phyloP scores from a whole-genome alignment of 30 jellyfish, hydroid and myxozoan species.

The Nemopilema nomurai region DNA sequence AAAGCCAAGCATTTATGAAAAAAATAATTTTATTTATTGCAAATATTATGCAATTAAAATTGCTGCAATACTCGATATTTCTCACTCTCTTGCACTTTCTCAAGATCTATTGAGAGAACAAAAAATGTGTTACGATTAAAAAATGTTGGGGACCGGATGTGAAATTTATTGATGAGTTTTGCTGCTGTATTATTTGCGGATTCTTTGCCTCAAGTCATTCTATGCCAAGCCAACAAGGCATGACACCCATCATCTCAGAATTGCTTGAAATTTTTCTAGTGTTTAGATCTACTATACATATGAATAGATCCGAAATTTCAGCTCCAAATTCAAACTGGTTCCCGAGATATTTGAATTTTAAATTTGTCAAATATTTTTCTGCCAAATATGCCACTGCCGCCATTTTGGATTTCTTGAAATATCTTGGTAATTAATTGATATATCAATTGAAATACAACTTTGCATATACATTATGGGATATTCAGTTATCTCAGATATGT shows the following conservation, averaged over 20 bases:
- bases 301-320: neutral
- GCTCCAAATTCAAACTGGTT: neutral
- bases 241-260: neutral
- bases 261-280: neutral
- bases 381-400: neutral
- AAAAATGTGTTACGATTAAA: too few relatives aligned
- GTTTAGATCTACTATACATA: neutral
- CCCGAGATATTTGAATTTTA: neutral
- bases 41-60: too few relatives aligned
- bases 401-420: neutral
- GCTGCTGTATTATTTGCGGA: too few relatives aligned
- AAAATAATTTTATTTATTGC: neutral
- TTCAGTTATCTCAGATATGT: neutral
- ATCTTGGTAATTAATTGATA: too few relatives aligned
- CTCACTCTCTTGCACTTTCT: too few relatives aligned
- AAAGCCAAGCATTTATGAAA: too few relatives aligned
- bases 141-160: too few relatives aligned
- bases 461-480: neutral
- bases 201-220: too few relatives aligned
- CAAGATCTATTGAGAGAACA: too few relatives aligned
- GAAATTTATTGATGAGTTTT: too few relatives aligned
- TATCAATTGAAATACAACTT: neutral
- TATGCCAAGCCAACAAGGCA: neutral
- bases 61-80: too few relatives aligned
- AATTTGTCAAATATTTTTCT: neutral